phyloP scores from a whole-genome alignment of 1,140 invertebrate genomes.

The Penaeus vannamei region DNA sequence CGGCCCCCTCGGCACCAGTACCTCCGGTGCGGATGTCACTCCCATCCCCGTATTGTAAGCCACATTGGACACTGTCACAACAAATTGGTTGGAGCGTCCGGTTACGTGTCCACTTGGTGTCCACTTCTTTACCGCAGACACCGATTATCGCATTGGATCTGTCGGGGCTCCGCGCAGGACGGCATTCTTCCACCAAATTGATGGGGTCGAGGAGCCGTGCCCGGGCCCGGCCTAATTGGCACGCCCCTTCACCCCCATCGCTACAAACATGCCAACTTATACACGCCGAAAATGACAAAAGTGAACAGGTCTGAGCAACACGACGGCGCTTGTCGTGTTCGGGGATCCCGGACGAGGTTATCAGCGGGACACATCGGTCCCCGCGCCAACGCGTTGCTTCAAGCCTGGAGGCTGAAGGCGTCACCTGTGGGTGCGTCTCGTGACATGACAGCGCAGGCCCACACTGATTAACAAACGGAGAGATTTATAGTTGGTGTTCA shows the following conservation, averaged over 20 bases:
- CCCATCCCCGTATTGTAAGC: conserved; percentile 6
- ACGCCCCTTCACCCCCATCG: not conserved
- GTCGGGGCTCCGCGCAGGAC: conserved; percentile 23
- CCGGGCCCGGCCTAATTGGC: conserved; percentile 18
- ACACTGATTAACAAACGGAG: too few relatives aligned
- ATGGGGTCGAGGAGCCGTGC: conserved; percentile 21
- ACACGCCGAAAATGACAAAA: too few relatives aligned
- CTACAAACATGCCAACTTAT: too few relatives aligned
- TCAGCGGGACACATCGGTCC: too few relatives aligned
- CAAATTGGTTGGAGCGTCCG: conserved; percentile 41
- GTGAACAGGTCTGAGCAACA: not conserved
- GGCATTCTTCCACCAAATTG: conserved; percentile 44
- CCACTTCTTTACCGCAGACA: conserved; percentile 37
- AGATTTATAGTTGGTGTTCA: too few relatives aligned
- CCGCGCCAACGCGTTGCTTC: too few relatives aligned
- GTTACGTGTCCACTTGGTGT: conserved; percentile 36
- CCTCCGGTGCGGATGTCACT: conserved; percentile 7
- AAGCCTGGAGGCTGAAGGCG: too few relatives aligned
- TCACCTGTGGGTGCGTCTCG: too few relatives aligned
- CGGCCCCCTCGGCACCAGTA: not conserved
- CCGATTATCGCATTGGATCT: conserved; percentile 51
- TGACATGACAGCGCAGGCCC: too few relatives aligned
- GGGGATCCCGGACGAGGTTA: too few relatives aligned
- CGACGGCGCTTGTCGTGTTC: not conserved
- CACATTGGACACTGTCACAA: conserved; percentile 33